Conservation (phyloP, 2,888 invertebrate genomes). For the Cactoblastis cactorum region DNA sequence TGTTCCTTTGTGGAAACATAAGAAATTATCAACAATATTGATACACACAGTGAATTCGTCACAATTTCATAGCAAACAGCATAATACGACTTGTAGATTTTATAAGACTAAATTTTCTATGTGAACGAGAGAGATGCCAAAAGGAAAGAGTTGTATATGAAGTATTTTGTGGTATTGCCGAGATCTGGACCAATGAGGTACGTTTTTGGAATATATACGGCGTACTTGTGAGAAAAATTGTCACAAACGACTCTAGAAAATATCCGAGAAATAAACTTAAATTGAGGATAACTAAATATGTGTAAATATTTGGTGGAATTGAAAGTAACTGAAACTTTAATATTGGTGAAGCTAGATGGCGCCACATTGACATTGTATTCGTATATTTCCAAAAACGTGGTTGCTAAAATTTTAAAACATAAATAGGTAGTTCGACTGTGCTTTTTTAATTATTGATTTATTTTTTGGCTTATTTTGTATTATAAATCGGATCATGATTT, state of each 20-base stretch:
- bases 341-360: too few species aligned
- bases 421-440: not conserved
- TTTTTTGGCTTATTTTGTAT: not conserved
- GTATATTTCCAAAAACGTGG: not conserved
- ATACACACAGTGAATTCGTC: not conserved
- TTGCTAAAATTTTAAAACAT: not conserved
- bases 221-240: too few species aligned
- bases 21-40: not conserved
- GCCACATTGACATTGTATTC: not conserved
- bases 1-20: not conserved
- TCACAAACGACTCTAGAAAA: too few species aligned
- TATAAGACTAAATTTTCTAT: not conserved
- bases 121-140: not conserved
- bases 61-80: not conserved
- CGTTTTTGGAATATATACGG: not conserved
- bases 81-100: not conserved
- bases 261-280: too few species aligned
- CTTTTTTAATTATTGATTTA: not conserved
- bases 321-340: too few species aligned
- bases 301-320: too few species aligned
- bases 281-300: too few species aligned
- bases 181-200: not conserved
- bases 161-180: not conserved
- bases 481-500: too few species aligned
- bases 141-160: not conserved